Evolutionary conservation across 2,888 invertebrate genomes (phyloP), one percentile per base, ranked within the genome.

Genomic region (Abrostola triplasia): DNA sequence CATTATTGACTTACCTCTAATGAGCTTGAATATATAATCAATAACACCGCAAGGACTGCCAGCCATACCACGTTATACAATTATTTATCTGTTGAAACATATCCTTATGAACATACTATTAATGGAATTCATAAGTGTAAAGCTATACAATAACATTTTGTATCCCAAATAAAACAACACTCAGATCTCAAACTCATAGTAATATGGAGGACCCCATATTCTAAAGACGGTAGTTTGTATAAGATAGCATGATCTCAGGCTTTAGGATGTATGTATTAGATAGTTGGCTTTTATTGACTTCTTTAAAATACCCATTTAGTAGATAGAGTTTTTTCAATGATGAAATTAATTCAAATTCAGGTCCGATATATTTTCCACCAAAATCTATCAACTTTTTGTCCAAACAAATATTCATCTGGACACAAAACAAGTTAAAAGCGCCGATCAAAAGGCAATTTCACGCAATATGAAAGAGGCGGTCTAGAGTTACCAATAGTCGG

Each of bases 401-500:
- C 47, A 70, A 78, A 80, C 76, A 80, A 76, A 69, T 65, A 70
- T 73, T 71, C 67, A 67, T 75, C 50, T 41, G 57, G 50, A 63
- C 59, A 66, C 70, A 70, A 69, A 82, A 78, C 77, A 66, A 81
- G 79, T 76, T 78, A 80, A 81, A 75, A 80, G 75, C 79, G 70
- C 73, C 82, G 69, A 80, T 77, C 71, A 77, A 81, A 84, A 86
- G 83, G 84, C 84, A 86, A 90, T 86, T 88, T 90, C 83, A 87
- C 83, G 82, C 81, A 73, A 88, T 86, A 87, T 85, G 81, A 84
- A 88, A 85, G 84, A 86, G 84, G 83, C 85, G 84, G 77, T 84
- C 77, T 86, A 77, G 74, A 83, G 83, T 88, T 87, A 86, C 84
- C 84, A 82, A 83, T 83, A 81, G 83, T 82, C 78, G 57, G 69